A percentile compares a stretch with the other conserved stretches of the same genome.
Conservation (phyloP, 1,140 invertebrate species). For the Drosophila ironensis region DNA sequence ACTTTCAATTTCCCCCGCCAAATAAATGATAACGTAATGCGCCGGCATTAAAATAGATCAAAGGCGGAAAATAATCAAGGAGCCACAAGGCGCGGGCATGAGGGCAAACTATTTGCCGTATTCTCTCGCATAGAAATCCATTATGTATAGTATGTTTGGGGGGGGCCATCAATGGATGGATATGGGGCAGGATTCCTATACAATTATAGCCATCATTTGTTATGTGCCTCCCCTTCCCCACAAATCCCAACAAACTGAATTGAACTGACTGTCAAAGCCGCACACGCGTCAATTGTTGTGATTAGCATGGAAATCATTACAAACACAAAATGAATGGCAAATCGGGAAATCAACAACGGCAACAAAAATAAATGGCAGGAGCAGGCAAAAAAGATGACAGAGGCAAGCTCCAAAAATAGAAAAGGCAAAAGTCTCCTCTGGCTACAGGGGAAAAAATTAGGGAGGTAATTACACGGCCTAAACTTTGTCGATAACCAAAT, state of each 20-base stretch:
- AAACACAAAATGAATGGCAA: constrained; percentile 71
- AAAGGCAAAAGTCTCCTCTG: constrained; percentile 37
- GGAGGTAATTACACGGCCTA: too few relatives aligned
- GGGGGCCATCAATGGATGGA: constrained; percentile 15
- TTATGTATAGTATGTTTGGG: constrained; percentile 1
- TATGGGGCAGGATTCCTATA: constrained; percentile 30
- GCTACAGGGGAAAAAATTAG: constrained; percentile 4
- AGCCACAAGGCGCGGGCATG: background rate
- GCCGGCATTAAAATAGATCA: constrained; percentile 71
- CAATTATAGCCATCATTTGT: constrained; percentile 46
- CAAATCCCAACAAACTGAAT: constrained; percentile 1
- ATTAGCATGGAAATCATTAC: constrained; percentile 79
- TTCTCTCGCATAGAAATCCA: constrained; percentile 32
- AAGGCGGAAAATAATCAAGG: constrained; percentile 48
- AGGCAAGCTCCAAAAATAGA: constrained; percentile 53
- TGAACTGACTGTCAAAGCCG: constrained; percentile 46
- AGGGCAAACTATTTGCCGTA: constrained; percentile 13
- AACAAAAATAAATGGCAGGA: constrained; percentile 21
- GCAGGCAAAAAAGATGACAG: constrained; percentile 24
- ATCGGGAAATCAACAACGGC: constrained; percentile 54
- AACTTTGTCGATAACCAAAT: too few relatives aligned
- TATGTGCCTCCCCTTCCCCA: constrained; percentile 10
- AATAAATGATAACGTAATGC: constrained; percentile 77
- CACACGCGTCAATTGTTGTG: constrained; percentile 76
- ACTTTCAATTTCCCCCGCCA: constrained; percentile 76